Conservation (phyloP, 2,888 invertebrate species). For the Acanthoscelides obtectus region DNA sequence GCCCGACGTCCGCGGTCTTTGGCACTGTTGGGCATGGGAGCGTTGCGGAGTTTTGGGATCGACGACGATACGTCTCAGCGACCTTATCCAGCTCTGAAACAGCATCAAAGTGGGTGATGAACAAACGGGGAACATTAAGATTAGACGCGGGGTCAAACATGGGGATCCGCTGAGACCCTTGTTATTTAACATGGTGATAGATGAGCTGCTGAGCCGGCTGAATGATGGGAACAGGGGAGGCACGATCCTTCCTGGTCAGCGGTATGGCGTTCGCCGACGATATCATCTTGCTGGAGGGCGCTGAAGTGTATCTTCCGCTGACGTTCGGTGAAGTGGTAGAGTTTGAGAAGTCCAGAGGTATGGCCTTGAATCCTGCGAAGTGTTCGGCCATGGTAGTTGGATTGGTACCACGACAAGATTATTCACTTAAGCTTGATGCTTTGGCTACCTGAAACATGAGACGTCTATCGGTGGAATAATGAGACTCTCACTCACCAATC, state of each 20-base stretch:
- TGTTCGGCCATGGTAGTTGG: slow-evolving; percentile 6
- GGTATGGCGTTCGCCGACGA: slow-evolving; percentile 28
- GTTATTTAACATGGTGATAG: slow-evolving; percentile 30
- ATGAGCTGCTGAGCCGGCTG: slow-evolving; percentile 21
- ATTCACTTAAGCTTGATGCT: too few relatives aligned
- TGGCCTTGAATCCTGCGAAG: slow-evolving; percentile 21
- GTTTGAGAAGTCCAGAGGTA: slow-evolving; percentile 17
- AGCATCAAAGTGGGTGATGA: slow-evolving; percentile 1
- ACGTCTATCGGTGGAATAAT: too few relatives aligned
- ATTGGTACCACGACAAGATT: too few relatives aligned
- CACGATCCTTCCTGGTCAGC: not conserved
- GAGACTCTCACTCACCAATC: too few relatives aligned
- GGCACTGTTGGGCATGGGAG: too few relatives aligned
- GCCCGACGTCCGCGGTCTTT: too few relatives aligned
- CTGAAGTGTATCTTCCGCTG: slow-evolving; percentile 6
- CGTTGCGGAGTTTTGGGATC: too few relatives aligned
- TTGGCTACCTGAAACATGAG: too few relatives aligned
- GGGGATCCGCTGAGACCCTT: slow-evolving; percentile 40
- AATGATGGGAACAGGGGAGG: not conserved
- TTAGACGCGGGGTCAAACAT: slow-evolving; percentile 39
- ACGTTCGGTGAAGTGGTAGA: not conserved
- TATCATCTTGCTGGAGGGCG: slow-evolving; percentile 15
- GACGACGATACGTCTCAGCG: too few relatives aligned
- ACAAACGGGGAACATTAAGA: slow-evolving; percentile 11
- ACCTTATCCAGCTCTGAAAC: not conserved